A percentile compares a stretch with the other conserved stretches of the same genome.
Evolutionary conservation across 2,797 vertebrate species (phyloP).

Genomic region (Acridotheres tristis): DNA sequence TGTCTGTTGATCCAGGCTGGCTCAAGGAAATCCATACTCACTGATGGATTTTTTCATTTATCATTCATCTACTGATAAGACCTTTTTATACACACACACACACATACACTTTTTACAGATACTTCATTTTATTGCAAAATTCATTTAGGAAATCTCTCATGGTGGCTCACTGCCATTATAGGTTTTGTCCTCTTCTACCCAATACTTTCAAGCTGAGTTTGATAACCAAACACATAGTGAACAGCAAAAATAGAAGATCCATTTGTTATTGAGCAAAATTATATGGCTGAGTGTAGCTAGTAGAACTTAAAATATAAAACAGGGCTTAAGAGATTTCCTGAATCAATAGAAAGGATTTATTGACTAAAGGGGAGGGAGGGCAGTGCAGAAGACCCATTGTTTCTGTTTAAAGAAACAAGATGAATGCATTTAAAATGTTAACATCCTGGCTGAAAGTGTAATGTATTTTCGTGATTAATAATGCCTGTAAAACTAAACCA

Average conservation of each 20-base stretch:
- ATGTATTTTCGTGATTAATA: constrained; percentile 70
- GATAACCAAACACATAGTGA: constrained; percentile 66
- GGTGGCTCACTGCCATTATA: constrained; percentile 36
- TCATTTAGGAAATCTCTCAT: constrained; percentile 66
- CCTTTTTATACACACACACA: constrained; percentile 51
- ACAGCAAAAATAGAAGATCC: constrained; percentile 69
- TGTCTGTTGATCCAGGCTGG: constrained; percentile 66
- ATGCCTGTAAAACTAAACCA: constrained; percentile 73
- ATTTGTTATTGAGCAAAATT: constrained; percentile 71
- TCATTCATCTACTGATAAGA: constrained; percentile 67
- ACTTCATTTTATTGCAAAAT: constrained; percentile 58
- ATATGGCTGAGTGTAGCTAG: constrained; percentile 55
- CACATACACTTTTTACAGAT: constrained; percentile 36
- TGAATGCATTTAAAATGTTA: constrained; percentile 74
- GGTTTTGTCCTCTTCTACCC: constrained; percentile 59
- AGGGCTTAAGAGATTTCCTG: constrained; percentile 67
- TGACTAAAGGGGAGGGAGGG: constrained; percentile 48
- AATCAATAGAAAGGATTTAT: constrained; percentile 75
- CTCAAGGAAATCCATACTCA: constrained; percentile 67
- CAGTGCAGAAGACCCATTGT: constrained; percentile 61
- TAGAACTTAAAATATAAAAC: constrained; percentile 73
- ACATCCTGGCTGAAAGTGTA: constrained; percentile 48
- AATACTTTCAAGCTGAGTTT: constrained; percentile 56
- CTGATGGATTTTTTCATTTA: constrained; percentile 69
- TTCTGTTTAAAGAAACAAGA: constrained; percentile 70